A percentile compares a stretch with the other conserved stretches of the same genome.
These are phyloP conservation scores for Premnoplex brunnescens DNA, from an alignment of 2,797 vertebrate genomes.

Conservation along the genomic window DNA sequence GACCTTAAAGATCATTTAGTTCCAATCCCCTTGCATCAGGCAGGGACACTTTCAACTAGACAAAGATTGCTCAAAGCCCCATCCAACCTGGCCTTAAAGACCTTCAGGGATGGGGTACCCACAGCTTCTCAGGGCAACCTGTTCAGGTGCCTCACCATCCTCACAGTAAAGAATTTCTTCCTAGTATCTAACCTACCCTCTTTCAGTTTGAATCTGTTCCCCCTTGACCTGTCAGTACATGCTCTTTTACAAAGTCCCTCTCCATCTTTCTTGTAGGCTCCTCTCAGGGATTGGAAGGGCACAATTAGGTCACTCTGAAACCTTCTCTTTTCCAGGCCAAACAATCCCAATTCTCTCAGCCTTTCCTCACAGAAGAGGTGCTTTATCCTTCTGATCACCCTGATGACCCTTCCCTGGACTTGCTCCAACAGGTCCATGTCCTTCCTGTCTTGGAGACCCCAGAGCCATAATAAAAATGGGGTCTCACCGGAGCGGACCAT, in stretches of 20 bases:
- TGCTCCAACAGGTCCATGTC: background rate
- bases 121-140: background rate
- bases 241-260: background rate
- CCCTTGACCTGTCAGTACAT: background rate
- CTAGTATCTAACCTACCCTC: too few relatives aligned
- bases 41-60: background rate
- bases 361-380: fast-evolving
- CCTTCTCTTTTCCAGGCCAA: background rate
- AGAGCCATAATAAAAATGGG: background rate
- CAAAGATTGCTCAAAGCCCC: background rate
- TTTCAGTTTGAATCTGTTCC: background rate
- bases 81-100: background rate
- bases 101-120: background rate
- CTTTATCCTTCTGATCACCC: background rate
- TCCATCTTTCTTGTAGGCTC: background rate
- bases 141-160: background rate
- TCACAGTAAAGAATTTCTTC: background rate
- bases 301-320: background rate
- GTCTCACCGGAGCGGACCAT: background rate
- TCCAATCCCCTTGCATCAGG: background rate
- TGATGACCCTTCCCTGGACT: background rate
- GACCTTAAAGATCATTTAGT: background rate
- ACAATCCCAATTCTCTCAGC: background rate
- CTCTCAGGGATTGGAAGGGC: background rate
- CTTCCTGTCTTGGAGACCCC: background rate